phyloP scores from a whole-genome alignment of 2,888 invertebrate species.

The Buathra laborator region DNA sequence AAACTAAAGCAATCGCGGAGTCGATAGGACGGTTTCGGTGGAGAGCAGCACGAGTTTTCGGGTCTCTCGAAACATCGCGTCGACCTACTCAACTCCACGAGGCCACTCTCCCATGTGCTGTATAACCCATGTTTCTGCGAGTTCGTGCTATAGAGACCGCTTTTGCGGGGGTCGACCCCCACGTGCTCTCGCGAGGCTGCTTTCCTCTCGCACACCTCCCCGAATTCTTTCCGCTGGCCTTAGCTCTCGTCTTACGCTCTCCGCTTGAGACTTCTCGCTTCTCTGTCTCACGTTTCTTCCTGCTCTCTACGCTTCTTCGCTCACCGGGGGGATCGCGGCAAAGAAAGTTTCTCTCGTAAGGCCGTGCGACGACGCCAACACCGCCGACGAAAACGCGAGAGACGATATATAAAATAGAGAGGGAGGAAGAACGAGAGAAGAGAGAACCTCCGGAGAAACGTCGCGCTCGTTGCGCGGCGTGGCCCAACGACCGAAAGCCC shows the following conservation, averaged over 20 bases:
- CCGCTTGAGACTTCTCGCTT: constrained; percentile 41
- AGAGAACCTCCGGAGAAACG: constrained; percentile 26
- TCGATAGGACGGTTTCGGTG: background rate
- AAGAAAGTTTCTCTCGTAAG: constrained; percentile 36
- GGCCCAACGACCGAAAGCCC: constrained; percentile 48
- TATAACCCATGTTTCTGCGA: constrained; percentile 38
- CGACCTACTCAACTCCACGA: constrained; percentile 15
- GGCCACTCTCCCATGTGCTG: constrained; percentile 31
- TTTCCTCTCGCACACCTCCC: constrained; percentile 30
- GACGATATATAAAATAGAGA: background rate
- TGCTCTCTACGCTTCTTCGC: constrained; percentile 26
- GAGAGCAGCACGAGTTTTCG: background rate
- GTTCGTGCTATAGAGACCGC: constrained; percentile 46
- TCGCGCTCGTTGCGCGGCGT: constrained; percentile 37
- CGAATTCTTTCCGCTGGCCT: constrained; percentile 65
- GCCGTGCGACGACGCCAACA: constrained; percentile 2
- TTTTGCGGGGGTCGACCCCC: constrained; percentile 25
- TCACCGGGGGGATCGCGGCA: constrained; percentile 20
- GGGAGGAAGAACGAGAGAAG: constrained; percentile 18
- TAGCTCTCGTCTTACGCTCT: constrained; percentile 33
- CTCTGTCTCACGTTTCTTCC: constrained; percentile 14
- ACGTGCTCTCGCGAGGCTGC: constrained; percentile 36
- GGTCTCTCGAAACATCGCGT: background rate
- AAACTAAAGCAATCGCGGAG: background rate
- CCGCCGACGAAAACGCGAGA: background rate